These are phyloP conservation scores for Melopsittacus undulatus DNA, from an alignment of 2,797 vertebrate species.

Conservation along the genomic window DNA sequence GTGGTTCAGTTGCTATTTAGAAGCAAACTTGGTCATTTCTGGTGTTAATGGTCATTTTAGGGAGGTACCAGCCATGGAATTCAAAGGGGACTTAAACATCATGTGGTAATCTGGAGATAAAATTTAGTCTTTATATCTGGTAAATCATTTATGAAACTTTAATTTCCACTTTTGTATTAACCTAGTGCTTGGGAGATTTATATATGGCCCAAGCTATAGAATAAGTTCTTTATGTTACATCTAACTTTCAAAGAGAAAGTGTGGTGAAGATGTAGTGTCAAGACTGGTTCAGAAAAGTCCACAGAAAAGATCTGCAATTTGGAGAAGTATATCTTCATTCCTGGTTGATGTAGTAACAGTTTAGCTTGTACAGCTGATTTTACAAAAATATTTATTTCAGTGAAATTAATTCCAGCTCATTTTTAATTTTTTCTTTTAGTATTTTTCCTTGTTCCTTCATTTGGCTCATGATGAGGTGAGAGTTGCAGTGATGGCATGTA, in stretches of 20 bases:
- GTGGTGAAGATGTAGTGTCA: background rate
- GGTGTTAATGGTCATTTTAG: background rate
- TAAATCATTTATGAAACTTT: background rate
- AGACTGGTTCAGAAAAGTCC: background rate
- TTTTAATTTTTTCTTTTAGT: background rate
- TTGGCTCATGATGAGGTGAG: constrained; percentile 29
- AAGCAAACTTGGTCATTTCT: background rate
- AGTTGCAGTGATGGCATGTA: background rate
- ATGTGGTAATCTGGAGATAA: background rate
- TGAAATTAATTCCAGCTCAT: constrained; percentile 52
- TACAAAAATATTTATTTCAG: constrained; percentile 45
- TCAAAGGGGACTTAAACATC: background rate
- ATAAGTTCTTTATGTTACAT: background rate
- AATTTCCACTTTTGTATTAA: background rate
- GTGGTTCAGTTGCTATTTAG: background rate
- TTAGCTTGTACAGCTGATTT: constrained; percentile 7
- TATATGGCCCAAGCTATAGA: background rate
- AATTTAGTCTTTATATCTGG: background rate
- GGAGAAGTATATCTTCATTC: constrained; percentile 22
- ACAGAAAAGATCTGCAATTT: background rate
- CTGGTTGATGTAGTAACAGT: constrained; percentile 19
- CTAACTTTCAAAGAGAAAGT: background rate
- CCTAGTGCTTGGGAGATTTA: background rate
- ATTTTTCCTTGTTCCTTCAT: background rate
- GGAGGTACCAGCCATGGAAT: background rate